Evolutionary conservation across 37 sponge, comb jelly and placozoan genomes (phyloP).

Genomic region (Sycon ciliatum): DNA sequence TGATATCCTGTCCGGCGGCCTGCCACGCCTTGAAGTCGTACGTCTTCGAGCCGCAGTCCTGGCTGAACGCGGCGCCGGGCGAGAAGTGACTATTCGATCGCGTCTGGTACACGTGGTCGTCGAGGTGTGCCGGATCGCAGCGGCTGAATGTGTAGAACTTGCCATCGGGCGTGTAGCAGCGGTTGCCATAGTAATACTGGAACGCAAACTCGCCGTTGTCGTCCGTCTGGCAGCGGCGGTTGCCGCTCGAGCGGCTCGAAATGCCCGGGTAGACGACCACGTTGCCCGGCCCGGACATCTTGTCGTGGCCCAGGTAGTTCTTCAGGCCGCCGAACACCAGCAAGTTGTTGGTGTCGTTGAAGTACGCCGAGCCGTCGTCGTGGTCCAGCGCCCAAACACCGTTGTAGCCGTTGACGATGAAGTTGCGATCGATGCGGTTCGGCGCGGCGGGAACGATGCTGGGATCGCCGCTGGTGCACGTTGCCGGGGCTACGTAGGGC

Average conservation of each 20-base stretch:
- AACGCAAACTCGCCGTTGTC: background rate
- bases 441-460: slow-evolving; percentile 20
- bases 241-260: background rate
- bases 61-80: background rate
- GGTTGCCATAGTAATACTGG: background rate
- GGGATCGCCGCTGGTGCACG: background rate
- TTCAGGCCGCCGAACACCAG: slow-evolving; percentile 46
- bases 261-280: background rate
- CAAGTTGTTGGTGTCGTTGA: slow-evolving; percentile 46
- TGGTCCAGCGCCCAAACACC: slow-evolving; percentile 48
- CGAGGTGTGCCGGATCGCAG: background rate
- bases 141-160: background rate
- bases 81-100: background rate
- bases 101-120: background rate
- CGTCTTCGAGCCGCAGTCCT: background rate
- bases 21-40: background rate
- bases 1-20: background rate
- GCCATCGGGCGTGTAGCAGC: background rate
- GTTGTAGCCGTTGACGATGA: slow-evolving; percentile 52
- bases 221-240: background rate
- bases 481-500: slow-evolving; percentile 38
- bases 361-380: slow-evolving; percentile 65
- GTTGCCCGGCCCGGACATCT: slow-evolving; percentile 12
- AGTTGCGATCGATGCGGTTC: slow-evolving; percentile 35
- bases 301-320: slow-evolving; percentile 49